Base-by-base conservation (phyloP, 2,888 invertebrate genomes). In the Crematogaster levior region DNA sequence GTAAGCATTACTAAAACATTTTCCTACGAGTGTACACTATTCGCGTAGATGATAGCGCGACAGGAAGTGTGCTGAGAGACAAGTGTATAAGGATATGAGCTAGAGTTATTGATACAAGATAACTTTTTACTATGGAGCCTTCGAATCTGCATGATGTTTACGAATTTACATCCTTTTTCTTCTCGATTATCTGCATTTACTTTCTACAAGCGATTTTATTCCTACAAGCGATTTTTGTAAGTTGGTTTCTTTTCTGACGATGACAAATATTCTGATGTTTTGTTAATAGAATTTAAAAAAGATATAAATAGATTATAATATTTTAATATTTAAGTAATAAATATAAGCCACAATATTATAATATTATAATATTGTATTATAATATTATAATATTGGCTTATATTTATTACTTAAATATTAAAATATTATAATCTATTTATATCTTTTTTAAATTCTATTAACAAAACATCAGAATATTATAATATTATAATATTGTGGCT, bases 1-100 rank as follows among this genome's bases (percentile, higher is more conserved):
- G 98, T 98, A 95, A 85, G 81, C 56, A 79, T 79, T 79, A 79
- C 56, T 56, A 24, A 24, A 79, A 68, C 56, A 68, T 66, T 68
- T 79, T 56, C 56, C 30, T 58, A 68, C 34, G 34, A 43, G 56
- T 68, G 34, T 65, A 43, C 46, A 21, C 65, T 56, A 46, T 77
- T 66, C 56, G 43, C 27, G n/a, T 18, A 66, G 68, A 68, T 79
- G 43, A 79, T 58, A 24, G 56, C 68, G 56, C 56, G 77, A 75
- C 56, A 68, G 68, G 68, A 66, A 66, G 66, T 51, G 18, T 56
- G 53, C 43, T 30, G 48, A 37, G 43, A 56, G 68, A 66, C 68
- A 66, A 66, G 53, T 65, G 40, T 53, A 48, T 37, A 75, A 65
- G 65, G 24, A 70, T 37, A 46, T 40, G 37, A 46, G 37, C 6